Conservation (phyloP, 1,140 invertebrate species). For the Chironomus tepperi region DNA sequence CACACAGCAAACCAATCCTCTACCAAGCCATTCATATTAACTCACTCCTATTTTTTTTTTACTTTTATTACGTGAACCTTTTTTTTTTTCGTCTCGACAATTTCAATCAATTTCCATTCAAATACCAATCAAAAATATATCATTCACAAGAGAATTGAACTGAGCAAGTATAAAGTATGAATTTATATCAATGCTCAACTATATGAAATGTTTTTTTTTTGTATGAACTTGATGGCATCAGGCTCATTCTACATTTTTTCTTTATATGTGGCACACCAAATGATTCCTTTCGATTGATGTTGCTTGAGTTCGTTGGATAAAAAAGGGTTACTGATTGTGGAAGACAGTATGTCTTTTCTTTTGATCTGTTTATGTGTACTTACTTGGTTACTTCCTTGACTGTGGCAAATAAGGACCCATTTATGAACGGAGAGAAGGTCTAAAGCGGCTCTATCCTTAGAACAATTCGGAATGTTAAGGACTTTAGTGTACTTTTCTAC, state of each 20-base stretch:
- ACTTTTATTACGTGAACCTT: neutral
- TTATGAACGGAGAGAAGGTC: too few species aligned
- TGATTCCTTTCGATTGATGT: neutral
- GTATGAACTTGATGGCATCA: neutral
- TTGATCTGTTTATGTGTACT: too few species aligned
- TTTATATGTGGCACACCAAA: neutral
- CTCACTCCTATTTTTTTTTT: neutral
- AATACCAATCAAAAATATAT: slow-evolving; percentile 24
- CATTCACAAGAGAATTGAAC: slow-evolving; percentile 12
- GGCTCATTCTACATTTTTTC: neutral
- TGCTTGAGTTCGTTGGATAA: too few species aligned
- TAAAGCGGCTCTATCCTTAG: too few species aligned
- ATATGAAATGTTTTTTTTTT: neutral
- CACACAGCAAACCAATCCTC: neutral
- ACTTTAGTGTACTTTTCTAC: too few species aligned
- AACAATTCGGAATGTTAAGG: too few species aligned
- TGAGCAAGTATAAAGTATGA: neutral
- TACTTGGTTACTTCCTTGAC: too few species aligned
- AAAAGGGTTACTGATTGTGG: too few species aligned
- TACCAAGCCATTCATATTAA: neutral
- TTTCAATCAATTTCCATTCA: slow-evolving; percentile 24
- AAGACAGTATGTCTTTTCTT: too few species aligned
- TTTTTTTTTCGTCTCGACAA: slow-evolving; percentile 18
- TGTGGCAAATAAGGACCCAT: too few species aligned
- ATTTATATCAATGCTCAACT: too few species aligned